Evolutionary conservation across 2,113 vertebrate genomes (phyloP).

Genomic region (Pristiophorus japonicus): DNA sequence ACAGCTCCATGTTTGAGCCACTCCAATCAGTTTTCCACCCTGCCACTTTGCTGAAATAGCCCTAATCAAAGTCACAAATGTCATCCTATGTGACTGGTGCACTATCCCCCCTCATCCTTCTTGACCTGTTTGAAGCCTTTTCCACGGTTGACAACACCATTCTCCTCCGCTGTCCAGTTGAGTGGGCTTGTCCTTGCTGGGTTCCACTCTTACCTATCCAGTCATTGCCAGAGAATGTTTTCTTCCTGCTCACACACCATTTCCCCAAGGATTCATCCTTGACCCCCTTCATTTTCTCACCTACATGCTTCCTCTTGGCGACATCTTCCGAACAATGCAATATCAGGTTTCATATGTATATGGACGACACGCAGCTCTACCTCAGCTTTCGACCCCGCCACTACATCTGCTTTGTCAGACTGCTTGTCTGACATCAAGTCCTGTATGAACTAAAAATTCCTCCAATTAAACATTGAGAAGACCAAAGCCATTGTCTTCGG

Average conservation of each 20-base stretch:
- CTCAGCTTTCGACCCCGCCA: too few relatives aligned
- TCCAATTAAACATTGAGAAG: too few relatives aligned
- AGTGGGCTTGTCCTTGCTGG: not conserved
- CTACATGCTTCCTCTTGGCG: not conserved
- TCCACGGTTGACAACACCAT: too few relatives aligned
- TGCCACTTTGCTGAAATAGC: not conserved
- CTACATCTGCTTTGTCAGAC: too few relatives aligned
- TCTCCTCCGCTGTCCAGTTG: not conserved
- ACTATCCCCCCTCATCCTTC: not conserved
- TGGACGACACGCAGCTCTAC: too few relatives aligned
- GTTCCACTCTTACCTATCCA: not conserved
- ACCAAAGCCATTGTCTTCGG: too few relatives aligned
- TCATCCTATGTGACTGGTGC: not conserved
- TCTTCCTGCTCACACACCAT: not conserved
- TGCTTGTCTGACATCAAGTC: too few relatives aligned
- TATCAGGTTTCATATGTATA: too few relatives aligned
- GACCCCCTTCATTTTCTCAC: not conserved
- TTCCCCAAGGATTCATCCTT: not conserved
- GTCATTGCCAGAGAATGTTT: not conserved
- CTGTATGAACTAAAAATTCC: too few relatives aligned
- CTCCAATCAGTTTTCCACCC: not conserved
- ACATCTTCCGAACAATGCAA: not conserved
- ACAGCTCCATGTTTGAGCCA: not conserved
- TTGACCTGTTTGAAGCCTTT: not conserved
- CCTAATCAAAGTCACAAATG: not conserved